phyloP scores from a whole-genome alignment of 2,113 vertebrate genomes.

The Ctenodactylus gundi region DNA sequence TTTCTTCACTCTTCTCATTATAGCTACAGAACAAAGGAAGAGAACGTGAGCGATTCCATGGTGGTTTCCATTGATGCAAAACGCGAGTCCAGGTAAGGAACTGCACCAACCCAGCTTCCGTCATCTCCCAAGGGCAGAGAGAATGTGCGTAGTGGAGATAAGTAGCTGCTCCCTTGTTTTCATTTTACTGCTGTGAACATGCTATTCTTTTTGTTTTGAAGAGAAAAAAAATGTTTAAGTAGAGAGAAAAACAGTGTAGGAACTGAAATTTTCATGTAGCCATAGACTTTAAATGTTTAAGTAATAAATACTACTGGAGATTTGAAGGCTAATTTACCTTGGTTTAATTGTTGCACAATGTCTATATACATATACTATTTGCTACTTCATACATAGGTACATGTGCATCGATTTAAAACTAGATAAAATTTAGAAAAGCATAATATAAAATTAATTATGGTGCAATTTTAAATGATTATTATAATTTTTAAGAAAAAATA shows the following conservation, averaged over 20 bases:
- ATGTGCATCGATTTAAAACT: neutral
- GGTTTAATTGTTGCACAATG: neutral
- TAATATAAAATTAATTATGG: neutral
- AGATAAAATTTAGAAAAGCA: neutral
- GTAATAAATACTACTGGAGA: too few relatives aligned
- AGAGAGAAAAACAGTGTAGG: neutral
- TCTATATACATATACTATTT: neutral
- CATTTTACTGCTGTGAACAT: neutral
- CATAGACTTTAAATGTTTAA: neutral
- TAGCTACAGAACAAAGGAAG: conserved; percentile 43
- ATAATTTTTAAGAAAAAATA: neutral
- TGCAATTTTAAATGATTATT: neutral
- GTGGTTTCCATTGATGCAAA: conserved; percentile 3
- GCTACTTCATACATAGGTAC: neutral
- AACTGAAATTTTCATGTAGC: neutral
- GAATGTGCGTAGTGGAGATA: neutral
- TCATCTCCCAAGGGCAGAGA: neutral
- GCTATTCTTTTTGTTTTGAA: neutral
- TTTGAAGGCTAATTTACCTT: neutral
- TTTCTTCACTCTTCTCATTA: neutral
- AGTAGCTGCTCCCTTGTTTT: neutral
- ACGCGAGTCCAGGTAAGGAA: neutral
- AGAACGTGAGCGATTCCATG: neutral
- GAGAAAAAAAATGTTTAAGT: neutral
- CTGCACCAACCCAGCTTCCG: neutral